phyloP scores from a whole-genome alignment of 1,140 invertebrate species.

The Papilio polyxenes region DNA sequence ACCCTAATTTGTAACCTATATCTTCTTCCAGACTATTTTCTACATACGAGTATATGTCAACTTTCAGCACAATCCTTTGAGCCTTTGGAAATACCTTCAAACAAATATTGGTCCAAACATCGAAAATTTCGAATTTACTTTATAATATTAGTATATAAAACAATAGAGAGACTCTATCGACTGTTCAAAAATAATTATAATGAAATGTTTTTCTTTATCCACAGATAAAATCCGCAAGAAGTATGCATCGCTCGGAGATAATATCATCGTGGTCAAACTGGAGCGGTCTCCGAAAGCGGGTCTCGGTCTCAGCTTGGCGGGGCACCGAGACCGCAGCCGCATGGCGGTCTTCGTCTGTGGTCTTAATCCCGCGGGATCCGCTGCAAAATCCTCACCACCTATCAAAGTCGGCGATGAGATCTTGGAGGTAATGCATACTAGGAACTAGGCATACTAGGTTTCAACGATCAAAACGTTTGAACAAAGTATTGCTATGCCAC shows the following conservation, averaged over 20 bases:
- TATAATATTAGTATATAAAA: too few species aligned
- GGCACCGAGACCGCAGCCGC: conserved; percentile 95
- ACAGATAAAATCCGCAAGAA: conserved; percentile 95
- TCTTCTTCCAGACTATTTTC: too few species aligned
- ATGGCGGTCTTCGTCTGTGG: conserved; percentile 99
- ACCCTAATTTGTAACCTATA: too few species aligned
- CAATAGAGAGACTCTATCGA: too few species aligned
- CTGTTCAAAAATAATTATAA: too few species aligned
- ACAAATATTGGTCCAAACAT: too few species aligned
- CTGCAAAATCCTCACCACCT: conserved; percentile 85
- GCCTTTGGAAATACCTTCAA: too few species aligned
- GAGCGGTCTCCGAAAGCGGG: conserved; percentile 83
- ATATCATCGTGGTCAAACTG: conserved; percentile 87
- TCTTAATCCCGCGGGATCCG: conserved; percentile 92
- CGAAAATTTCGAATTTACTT: too few species aligned
- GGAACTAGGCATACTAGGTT: background rate
- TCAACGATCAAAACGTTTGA: background rate
- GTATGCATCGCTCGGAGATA: conserved; percentile 89
- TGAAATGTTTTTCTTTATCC: conserved; percentile 9
- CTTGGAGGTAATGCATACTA: conserved; percentile 59
- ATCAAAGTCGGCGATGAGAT: conserved; percentile 97
- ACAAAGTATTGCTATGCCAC: too few species aligned
- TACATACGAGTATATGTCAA: too few species aligned
- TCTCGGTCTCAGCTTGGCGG: conserved; percentile 95
- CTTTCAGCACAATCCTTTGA: too few species aligned